A percentile compares a stretch with the other conserved stretches of the same genome.
Conservation (phyloP, 2,888 invertebrate genomes). For the Pocota personata region DNA sequence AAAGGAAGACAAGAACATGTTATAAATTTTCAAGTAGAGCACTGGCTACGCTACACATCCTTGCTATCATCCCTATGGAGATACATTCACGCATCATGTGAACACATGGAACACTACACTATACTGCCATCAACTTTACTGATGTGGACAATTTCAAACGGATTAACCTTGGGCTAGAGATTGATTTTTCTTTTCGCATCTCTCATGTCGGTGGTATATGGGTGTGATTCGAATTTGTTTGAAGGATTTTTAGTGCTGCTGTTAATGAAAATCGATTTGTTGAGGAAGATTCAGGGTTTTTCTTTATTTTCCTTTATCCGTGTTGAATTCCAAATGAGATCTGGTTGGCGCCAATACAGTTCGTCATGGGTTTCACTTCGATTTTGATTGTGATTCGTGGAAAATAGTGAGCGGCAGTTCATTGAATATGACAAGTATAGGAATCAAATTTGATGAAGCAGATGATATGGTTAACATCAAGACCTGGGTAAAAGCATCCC, state of each 20-base stretch:
- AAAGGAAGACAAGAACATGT: slow-evolving; percentile 22
- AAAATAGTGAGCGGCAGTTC: neutral
- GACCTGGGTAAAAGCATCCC: no score
- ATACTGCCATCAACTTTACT: neutral
- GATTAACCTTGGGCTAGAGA: slow-evolving; percentile 61
- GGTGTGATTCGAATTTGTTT: slow-evolving; percentile 7
- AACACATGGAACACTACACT: neutral
- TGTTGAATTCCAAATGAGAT: neutral
- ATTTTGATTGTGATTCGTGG: neutral
- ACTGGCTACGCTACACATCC: neutral
- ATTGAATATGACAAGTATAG: neutral
- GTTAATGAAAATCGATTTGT: slow-evolving; percentile 60
- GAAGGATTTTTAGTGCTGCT: slow-evolving; percentile 17
- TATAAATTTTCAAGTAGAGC: slow-evolving; percentile 55
- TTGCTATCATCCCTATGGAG: neutral
- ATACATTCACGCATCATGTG: slow-evolving; percentile 53
- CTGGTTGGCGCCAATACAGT: slow-evolving; percentile 16
- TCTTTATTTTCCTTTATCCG: neutral
- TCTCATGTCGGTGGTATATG: neutral
- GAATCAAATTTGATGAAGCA: neutral
- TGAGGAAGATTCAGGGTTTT: slow-evolving; percentile 15
- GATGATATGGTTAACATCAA: no score
- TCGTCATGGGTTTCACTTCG: neutral
- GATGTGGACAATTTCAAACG: slow-evolving; percentile 48
- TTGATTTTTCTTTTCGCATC: slow-evolving; percentile 35